Conservation (phyloP, 2,888 invertebrate species). For the Dolichomitus sp. region DNA sequence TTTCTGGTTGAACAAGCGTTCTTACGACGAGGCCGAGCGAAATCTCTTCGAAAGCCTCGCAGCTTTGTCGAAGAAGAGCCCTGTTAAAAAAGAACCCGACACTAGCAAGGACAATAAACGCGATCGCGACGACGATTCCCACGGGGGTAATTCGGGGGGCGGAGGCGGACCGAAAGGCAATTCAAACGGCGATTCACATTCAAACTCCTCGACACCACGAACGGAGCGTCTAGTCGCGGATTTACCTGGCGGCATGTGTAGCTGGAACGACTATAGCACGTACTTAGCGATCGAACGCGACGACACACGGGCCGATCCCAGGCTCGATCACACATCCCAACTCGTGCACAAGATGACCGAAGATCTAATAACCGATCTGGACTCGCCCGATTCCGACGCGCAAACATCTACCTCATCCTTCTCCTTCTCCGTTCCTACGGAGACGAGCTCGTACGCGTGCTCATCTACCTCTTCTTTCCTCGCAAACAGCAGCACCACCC, state of each 20-base stretch:
- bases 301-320: conserved; percentile 62
- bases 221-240: conserved; percentile 91
- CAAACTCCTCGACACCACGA: conserved; percentile 81
- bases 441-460: conserved; percentile 5
- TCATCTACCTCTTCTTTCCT: conserved; percentile 44
- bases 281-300: conserved; percentile 89
- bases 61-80: conserved; percentile 83
- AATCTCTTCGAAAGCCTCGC: conserved; percentile 88
- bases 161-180: conserved; percentile 85
- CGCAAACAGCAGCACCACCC: conserved; percentile 27
- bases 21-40: conserved; percentile 90
- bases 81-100: conserved; percentile 65
- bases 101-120: conserved; percentile 51
- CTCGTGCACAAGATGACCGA: conserved; percentile 72
- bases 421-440: conserved; percentile 18
- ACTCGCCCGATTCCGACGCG: conserved; percentile 38
- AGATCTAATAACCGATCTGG: conserved; percentile 61
- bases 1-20: conserved; percentile 89
- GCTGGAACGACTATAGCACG: conserved; percentile 94
- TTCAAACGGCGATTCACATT: conserved; percentile 56
- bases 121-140: conserved; percentile 78
- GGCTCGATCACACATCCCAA: conserved; percentile 70
- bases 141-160: conserved; percentile 87
- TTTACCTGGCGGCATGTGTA: conserved; percentile 93
- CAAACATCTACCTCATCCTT: conserved; percentile 48